Evolutionary conservation across 1,140 invertebrate species (phyloP), one percentile per base, ranked within the genome.

Genomic region (Mylabris phalerata): DNA sequence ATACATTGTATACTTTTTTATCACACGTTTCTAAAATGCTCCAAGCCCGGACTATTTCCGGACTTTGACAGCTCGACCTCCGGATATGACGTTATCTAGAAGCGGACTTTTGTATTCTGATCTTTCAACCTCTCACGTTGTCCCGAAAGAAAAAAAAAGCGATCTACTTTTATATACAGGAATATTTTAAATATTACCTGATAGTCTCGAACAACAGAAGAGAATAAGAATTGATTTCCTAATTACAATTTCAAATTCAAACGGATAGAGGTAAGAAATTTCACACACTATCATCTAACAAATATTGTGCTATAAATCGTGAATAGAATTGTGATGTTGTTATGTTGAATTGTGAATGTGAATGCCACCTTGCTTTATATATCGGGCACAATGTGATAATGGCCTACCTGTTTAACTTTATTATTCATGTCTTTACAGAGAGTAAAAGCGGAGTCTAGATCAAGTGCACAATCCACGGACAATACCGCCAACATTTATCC

Each of bases 41-140:
- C 58, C 60, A 60, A 69, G 64, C 57, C 66, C 65, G 64, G 67
- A 69, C 68, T 72, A 72, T 72, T 71, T 72, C 70, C 70, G 69
- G 64, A 62, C 32, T 72, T 70, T 72, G 69, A 71, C 69, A 69
- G 67, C 64, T 68, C 69, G 67, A 70, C 69, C 70, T 67, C 69
- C 67, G 70, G 70, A 70, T 71, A 64, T 70, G 69, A 72, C 69
- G 68, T 72, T 72, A 72, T 72, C 70, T 67, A 58, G 65, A 64
- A 62, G 56, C 48, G 48, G 42, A 57, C 56, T 57, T 57, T 57
- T 57, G 55, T 57, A 25, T 41, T 49, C 24, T 48, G 55, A 27
- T 42, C 44, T 56, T 56, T 48, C 46, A 46, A 57, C 55, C 55
- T 49, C 46, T 47, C 52, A 27, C 38, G 39, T 51, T 42, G 50